Conservation (phyloP, 2,113 vertebrate genomes). For the Gasterosteus aculeatus region DNA sequence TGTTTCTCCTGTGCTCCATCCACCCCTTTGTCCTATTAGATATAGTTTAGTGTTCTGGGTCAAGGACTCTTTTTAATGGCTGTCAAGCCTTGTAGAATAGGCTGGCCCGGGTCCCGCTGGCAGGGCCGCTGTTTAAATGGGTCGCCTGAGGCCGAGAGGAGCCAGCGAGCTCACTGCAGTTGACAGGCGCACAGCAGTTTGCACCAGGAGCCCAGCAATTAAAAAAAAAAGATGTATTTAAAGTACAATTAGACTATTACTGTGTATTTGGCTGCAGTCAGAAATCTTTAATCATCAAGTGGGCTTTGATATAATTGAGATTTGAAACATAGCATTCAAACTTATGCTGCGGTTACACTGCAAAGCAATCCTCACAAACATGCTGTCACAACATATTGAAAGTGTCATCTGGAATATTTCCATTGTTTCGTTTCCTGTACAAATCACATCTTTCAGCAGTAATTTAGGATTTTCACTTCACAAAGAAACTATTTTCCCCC, state of each 20-base stretch:
- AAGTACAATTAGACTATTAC: not conserved
- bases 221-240: conserved; percentile 8
- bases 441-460: conserved; percentile 40
- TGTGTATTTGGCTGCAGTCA: not conserved
- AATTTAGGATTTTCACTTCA: conserved; percentile 41
- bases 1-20: conserved; percentile 59
- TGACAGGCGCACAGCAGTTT: conserved; percentile 79
- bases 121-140: conserved; percentile 78
- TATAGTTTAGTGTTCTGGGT: conserved; percentile 82
- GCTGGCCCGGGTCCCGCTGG: conserved; percentile 86
- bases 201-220: conserved; percentile 52
- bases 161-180: conserved; percentile 81
- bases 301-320: not conserved
- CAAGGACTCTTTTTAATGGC: conserved; percentile 83
- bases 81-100: conserved; percentile 82
- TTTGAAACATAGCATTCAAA: not conserved
- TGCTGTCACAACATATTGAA: not conserved
- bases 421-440: conserved; percentile 22
- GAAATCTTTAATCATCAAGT: not conserved
- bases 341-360: not conserved
- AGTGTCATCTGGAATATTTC: conserved; percentile 30
- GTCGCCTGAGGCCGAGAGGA: conserved; percentile 73
- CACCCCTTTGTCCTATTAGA: conserved; percentile 74
- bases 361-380: not conserved
- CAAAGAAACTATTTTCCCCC: conserved; percentile 42